phyloP scores from a whole-genome alignment of 2,888 invertebrate species.

The Heliothis peltigera region DNA sequence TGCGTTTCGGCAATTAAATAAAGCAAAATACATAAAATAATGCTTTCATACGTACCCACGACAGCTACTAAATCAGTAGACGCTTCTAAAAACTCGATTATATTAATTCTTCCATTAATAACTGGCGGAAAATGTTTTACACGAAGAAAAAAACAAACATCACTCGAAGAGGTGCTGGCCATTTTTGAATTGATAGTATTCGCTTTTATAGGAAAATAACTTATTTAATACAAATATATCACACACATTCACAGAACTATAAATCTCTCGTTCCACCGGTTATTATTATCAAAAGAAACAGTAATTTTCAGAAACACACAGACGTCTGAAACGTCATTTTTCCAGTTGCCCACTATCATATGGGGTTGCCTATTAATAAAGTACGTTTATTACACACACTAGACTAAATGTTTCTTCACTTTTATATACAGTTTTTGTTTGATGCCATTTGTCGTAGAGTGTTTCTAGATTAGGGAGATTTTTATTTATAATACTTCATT shows the following conservation, averaged over 20 bases:
- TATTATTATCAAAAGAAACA: slow-evolving; percentile 32
- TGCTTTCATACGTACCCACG: slow-evolving; percentile 89
- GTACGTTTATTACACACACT: slow-evolving; percentile 29
- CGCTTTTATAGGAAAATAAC: slow-evolving; percentile 24
- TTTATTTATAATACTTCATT: slow-evolving; percentile 37
- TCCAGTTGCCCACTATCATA: slow-evolving; percentile 63
- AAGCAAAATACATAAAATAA: not conserved
- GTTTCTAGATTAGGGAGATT: slow-evolving; percentile 46
- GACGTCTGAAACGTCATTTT: slow-evolving; percentile 33
- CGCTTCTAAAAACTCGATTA: slow-evolving; percentile 91
- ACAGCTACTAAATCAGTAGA: slow-evolving; percentile 90
- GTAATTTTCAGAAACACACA: slow-evolving; percentile 42
- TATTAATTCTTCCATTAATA: slow-evolving; percentile 89
- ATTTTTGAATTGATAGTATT: slow-evolving; percentile 63
- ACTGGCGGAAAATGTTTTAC: slow-evolving; percentile 88
- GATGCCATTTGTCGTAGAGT: slow-evolving; percentile 23
- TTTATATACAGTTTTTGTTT: slow-evolving; percentile 29
- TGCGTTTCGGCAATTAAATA: not conserved
- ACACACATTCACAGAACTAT: slow-evolving; percentile 56
- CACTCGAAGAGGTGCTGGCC: slow-evolving; percentile 69
- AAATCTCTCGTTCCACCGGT: slow-evolving; percentile 8
- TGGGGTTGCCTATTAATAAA: slow-evolving; percentile 66
- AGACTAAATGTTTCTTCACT: slow-evolving; percentile 39
- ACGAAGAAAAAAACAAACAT: slow-evolving; percentile 65
- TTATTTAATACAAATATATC: slow-evolving; percentile 47